Evolutionary conservation across 2,113 vertebrate genomes (phyloP), one percentile per base, ranked within the genome.

Genomic region (Coptodon bakossiorum): DNA sequence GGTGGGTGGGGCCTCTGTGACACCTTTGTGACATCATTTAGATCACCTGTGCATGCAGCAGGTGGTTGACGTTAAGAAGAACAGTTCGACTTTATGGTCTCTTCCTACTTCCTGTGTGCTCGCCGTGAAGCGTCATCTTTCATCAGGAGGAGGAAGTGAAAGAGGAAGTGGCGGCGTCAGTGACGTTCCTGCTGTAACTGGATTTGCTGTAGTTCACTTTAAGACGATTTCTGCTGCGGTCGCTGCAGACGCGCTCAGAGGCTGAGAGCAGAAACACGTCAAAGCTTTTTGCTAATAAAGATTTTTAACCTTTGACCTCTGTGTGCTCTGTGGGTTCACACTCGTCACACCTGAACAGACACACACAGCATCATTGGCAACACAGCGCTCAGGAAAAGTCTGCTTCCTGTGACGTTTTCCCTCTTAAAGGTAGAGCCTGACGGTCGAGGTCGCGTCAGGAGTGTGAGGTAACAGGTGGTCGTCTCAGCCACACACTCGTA

Each of bases 231-330:
- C 78, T 88, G 57, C 79, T 92, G 83, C 88, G 66, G 66, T 81
- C 87, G 63, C 73, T 92, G 71, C 59, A 16, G 76, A 81, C 6
- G 13, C n/a, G 2, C 61, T 80, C n/a, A 81, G 87, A 87, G 19
- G 81, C 78, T 86, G 66, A 71, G 73, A 85, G 53, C 81, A 34
- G 31, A 90, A 40, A n/a, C 38, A 50, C 13, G 36, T 38, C 16
- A 29, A 84, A 90, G 43, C 22, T 50, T 92, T 94, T 90, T 94
- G 87, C 19, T 86, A 94, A 94, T 95, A 95, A 95, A 95, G 86
- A 85, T 88, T 22, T 88, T 34, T 89, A 54, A 92, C 89, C 4
- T 52, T 78, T 13, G 24, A 83, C 36, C 27, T 36, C 43, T 71
- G 24, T 27, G 8, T 63, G 27, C 43, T 36, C 11, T 5, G 38